Percentiles rank a stretch among this genome's conserved stretches.
Conservation (phyloP, 2,113 vertebrate species). For the Alectura lathami region DNA sequence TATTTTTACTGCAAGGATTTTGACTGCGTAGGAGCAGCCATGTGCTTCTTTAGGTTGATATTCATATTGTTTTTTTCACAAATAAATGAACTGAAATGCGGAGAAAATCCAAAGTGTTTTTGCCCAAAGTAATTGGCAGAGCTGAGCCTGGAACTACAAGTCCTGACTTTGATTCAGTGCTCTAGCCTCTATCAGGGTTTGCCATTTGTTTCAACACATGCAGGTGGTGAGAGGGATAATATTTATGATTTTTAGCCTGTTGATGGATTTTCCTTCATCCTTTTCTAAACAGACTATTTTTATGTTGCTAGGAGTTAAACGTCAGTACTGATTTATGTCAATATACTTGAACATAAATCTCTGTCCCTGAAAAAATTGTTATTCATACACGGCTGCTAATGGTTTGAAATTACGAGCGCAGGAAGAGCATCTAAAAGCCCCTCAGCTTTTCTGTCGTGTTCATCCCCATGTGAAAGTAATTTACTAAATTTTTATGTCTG, state of each 20-base stretch:
- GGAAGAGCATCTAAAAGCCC: background rate
- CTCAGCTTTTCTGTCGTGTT: background rate
- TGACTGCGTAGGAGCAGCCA: background rate
- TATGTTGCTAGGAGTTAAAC: background rate
- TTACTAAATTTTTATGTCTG: background rate
- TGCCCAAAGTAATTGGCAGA: background rate
- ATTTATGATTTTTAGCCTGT: background rate
- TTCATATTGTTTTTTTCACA: background rate
- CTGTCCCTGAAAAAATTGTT: background rate
- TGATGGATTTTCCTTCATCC: background rate
- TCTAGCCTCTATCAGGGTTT: background rate
- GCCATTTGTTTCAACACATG: slow-evolving; percentile 20
- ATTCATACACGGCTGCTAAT: background rate
- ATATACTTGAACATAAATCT: background rate
- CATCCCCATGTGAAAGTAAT: background rate
- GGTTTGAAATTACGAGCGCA: background rate
- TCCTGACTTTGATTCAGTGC: background rate
- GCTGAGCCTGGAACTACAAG: background rate
- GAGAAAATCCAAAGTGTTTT: background rate
- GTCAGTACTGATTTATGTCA: background rate
- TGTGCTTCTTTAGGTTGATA: background rate
- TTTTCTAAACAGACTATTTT: background rate
- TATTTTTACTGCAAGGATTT: background rate
- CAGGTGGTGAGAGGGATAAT: background rate
- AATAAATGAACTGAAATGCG: background rate